These are phyloP conservation scores for Stigmatopora argus DNA, from an alignment of 2,113 vertebrate genomes.

Conservation along the genomic window DNA sequence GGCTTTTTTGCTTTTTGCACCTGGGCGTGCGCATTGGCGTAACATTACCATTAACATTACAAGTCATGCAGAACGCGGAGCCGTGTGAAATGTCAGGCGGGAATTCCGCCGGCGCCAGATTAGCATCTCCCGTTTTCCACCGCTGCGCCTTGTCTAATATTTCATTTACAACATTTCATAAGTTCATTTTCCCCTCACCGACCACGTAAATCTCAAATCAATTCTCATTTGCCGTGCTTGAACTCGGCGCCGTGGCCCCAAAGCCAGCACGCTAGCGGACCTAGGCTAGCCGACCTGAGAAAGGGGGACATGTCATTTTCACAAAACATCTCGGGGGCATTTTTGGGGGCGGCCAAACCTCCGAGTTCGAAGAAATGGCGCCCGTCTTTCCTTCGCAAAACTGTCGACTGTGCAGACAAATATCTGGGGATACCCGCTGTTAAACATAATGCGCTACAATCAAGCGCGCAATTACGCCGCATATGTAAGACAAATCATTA, in stretches of 20 bases:
- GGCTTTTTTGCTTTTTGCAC: constrained; percentile 85
- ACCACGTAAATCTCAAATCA: constrained; percentile 99
- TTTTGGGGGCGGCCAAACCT: too few species aligned
- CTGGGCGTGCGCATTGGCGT: constrained; percentile 81
- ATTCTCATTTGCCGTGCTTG: constrained; percentile 99
- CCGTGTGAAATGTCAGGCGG: constrained; percentile 98
- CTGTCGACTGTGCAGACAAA: background rate
- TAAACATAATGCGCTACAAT: constrained; percentile 11
- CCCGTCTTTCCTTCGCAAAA: background rate
- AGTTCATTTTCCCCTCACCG: constrained; percentile 98
- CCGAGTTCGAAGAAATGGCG: too few species aligned
- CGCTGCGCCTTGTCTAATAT: constrained; percentile 89
- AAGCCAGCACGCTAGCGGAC: constrained; percentile 78
- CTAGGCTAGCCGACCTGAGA: constrained; percentile 69
- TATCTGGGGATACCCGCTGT: constrained; percentile 10
- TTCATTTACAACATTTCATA: constrained; percentile 97
- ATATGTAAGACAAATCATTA: constrained; percentile 51
- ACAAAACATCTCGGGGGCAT: constrained; percentile 51
- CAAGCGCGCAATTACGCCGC: constrained; percentile 41
- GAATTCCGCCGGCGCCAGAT: constrained; percentile 96
- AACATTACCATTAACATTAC: constrained; percentile 99
- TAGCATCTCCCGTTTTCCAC: constrained; percentile 86
- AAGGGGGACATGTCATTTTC: constrained; percentile 55
- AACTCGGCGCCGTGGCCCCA: constrained; percentile 91
- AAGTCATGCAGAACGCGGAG: constrained; percentile 98